Evolutionary conservation across 2,888 invertebrate species (phyloP), one percentile per base, ranked within the genome.

Genomic region (Eristalinus sepulchralis): DNA sequence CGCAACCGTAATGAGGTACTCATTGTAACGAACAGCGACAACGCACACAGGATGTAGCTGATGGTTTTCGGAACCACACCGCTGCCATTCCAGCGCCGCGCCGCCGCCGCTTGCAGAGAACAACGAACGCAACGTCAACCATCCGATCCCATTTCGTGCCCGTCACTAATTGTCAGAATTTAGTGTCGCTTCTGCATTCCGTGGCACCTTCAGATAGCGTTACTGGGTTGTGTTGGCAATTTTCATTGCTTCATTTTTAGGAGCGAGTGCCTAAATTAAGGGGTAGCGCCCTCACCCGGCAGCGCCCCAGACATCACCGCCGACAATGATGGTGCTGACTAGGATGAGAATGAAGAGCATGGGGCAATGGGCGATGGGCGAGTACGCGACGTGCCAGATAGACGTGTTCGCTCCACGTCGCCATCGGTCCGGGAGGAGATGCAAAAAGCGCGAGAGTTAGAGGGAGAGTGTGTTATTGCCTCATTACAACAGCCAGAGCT

Each of bases 11-110:
- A 85, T 85, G 85, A 85, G 85, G 77, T 82, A 85, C 85, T 85
- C 82, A 85, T 85, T 70, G 85, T 85, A 85, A 82, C 85, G 77
- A 82, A 81, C 82, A 68, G 78, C 77, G 85, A 82, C 77, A 77
- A 71, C 59, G 77, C 68, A 77, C 47, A 47, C 77, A 77, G 85
- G 77, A 82, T 82, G 77, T 34, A 73, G 70, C 68, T 85, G 85
- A 82, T 82, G 77, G 85, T 60, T 85, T 85, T 70, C 77, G 85
- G 81, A 78, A 85, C 72, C 72, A 17, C 60, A 64, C 33, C 64
- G 57, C 39, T 17, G 34, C 8, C 47, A 27, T 22, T 47, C 27
- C 53, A n/a, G 11, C 24, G 31, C 60, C 33, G 53, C 17, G 5
- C 57, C 24, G 2, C 24, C 57, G 27, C 5, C 5, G 27, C 27